These are phyloP conservation scores for Anomalospiza imberbis DNA, from an alignment of 2,797 vertebrate species.

Conservation along the genomic window DNA sequence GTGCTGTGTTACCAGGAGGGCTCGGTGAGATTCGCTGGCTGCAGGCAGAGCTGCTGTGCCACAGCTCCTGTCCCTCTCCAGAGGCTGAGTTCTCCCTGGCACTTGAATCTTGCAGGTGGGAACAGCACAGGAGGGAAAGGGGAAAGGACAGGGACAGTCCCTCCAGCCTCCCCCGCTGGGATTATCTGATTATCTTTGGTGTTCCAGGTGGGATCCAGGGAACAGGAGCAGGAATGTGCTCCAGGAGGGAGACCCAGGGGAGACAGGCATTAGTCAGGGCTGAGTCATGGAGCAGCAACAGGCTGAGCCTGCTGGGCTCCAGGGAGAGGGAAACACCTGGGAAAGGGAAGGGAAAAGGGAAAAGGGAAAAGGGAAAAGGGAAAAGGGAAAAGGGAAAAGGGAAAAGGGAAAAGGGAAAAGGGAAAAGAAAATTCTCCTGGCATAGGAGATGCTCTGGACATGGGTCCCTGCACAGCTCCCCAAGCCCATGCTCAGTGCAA, in stretches of 20 bases:
- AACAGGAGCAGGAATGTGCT: neutral
- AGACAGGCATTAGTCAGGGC: slow-evolving; percentile 4
- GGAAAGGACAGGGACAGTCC: neutral
- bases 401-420: no score
- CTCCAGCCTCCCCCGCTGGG: neutral
- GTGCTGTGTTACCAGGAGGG: neutral
- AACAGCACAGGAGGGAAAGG: neutral
- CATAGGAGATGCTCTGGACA: neutral
- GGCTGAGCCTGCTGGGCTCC: neutral
- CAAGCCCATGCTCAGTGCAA: neutral
- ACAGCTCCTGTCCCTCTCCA: neutral
- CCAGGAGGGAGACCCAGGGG: neutral
- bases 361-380: no score
- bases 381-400: no score
- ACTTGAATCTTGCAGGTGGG: neutral
- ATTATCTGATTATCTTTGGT: neutral
- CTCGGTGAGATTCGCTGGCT: neutral
- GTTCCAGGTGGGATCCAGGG: neutral
- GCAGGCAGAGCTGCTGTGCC: neutral
- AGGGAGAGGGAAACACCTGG: neutral
- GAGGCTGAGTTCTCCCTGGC: neutral
- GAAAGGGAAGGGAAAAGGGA: neutral
- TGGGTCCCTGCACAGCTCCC: neutral
- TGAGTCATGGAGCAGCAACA: slow-evolving; percentile 31
- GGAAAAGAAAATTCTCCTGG: neutral